These are phyloP conservation scores for Danio tinwini DNA, from an alignment of 2,797 vertebrate genomes.

Conservation along the genomic window DNA sequence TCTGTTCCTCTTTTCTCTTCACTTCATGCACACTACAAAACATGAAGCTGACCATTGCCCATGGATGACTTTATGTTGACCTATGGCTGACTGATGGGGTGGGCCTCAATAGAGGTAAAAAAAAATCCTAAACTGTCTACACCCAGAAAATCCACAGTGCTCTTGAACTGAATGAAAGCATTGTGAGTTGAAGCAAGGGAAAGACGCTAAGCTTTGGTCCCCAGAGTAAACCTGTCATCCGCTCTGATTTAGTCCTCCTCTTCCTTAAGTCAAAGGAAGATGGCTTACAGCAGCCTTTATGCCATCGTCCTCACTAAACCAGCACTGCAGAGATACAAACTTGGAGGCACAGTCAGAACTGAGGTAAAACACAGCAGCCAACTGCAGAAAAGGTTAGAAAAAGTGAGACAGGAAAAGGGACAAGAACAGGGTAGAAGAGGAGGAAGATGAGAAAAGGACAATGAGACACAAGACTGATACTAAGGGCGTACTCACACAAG, in stretches of 20 bases:
- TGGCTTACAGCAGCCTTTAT: constrained; percentile 12
- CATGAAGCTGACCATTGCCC: no score
- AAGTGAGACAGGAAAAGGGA: background rate
- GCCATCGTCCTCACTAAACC: constrained; percentile 22
- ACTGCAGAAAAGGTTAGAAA: background rate
- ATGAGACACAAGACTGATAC: no score
- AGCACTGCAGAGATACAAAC: constrained; percentile 45
- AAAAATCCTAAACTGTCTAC: background rate
- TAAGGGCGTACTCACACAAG: no score
- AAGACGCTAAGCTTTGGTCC: constrained; percentile 12
- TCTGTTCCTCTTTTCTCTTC: no score
- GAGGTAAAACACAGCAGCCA: background rate
- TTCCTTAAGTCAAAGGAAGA: constrained; percentile 20
- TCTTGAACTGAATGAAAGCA: constrained; percentile 16
- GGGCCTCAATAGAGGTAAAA: background rate
- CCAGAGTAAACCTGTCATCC: constrained; percentile 36
- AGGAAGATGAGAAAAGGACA: background rate
- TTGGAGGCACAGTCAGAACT: constrained; percentile 1
- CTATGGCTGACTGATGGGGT: no score
- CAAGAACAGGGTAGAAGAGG: background rate
- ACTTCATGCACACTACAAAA: no score
- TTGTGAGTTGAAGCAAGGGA: background rate
- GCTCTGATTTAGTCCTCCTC: constrained; percentile 19
- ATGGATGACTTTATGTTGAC: no score
- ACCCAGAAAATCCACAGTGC: constrained; percentile 5